These are phyloP conservation scores for Tragelaphus strepsiceros DNA, from an alignment of 2,113 vertebrate species.

Conservation along the genomic window DNA sequence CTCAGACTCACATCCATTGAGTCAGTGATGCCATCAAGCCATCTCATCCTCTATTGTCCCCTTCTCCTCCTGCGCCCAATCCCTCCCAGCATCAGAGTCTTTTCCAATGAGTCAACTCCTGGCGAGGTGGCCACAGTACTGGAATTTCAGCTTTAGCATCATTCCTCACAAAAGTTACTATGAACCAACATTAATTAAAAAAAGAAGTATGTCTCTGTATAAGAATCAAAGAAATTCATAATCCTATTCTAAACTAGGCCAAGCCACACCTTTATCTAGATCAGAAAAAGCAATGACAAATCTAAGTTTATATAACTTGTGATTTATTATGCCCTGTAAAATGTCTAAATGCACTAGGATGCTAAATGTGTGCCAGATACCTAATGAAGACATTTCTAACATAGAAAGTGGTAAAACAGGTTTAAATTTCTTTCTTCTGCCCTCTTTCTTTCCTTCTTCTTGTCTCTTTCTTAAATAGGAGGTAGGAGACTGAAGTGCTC, in stretches of 20 bases:
- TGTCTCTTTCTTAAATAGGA: background rate
- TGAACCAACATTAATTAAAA: constrained; percentile 10
- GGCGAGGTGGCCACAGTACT: too few species aligned
- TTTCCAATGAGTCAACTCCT: too few species aligned
- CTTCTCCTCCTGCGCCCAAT: too few species aligned
- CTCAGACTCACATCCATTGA: too few species aligned
- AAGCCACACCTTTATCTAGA: background rate
- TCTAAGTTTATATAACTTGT: background rate
- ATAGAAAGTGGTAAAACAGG: background rate
- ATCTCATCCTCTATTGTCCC: too few species aligned
- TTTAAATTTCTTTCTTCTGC: background rate
- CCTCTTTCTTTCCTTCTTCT: background rate
- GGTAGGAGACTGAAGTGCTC: background rate
- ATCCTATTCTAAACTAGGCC: constrained; percentile 3
- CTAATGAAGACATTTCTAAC: background rate
- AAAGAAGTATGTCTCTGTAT: background rate
- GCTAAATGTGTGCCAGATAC: background rate
- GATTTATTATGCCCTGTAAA: background rate
- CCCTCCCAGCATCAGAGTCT: too few species aligned
- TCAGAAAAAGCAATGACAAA: background rate
- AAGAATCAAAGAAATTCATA: constrained; percentile 2
- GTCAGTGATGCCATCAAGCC: too few species aligned
- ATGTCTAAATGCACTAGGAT: background rate
- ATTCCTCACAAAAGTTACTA: background rate
- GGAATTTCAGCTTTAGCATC: too few species aligned